Evolutionary conservation across 2,888 invertebrate species (phyloP), one percentile per base, ranked within the genome.

Genomic region (Acholoe squamosa): DNA sequence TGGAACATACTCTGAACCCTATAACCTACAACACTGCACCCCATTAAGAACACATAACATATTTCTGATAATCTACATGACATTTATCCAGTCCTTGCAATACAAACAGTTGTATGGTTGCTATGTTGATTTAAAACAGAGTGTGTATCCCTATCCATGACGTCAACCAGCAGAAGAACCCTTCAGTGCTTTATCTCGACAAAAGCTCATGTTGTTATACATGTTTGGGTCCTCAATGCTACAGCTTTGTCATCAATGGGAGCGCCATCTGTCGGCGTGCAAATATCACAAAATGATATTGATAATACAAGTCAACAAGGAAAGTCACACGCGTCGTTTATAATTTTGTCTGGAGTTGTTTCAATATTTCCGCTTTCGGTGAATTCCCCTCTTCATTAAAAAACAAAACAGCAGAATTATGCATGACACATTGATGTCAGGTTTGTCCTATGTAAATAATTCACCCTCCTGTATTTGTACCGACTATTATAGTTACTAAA

Each of bases 351-450:
- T 71, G 28, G 25, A 14, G 71, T 71, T 71, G 61, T 71, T 71
- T 71, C 71, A 71, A 25, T 71, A 71, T 28, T 71, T 71, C 71
- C 31, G 61, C 28, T 71, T 71, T 71, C 28, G 71, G 71, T 25
- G 71, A 71, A 28, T 71, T 71, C 25, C 71, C 71, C 14, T 14
- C 54, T 14, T 67, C 7, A 67, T 12, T 16, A 67, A 67, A n/a
- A 12, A 67, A 12, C 12, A n/a, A n/a, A 67, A 25, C 16, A 16
- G n/a, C n/a, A 67, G 16, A 67, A n/a, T 67, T 22, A 12, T 67
- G 14, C 67, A 16, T 12, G n/a, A n/a, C 14, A 67, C 16, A 28
- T 25, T 71, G 25, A 25, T 28, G 71, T 5, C 71, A 71, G 28
- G 14, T 25, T 14, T 71, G 25, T 71, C 31, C 25, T 71, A 28